Base-by-base conservation (phyloP, 2,797 vertebrate species). In the Cuniculus paca region DNA sequence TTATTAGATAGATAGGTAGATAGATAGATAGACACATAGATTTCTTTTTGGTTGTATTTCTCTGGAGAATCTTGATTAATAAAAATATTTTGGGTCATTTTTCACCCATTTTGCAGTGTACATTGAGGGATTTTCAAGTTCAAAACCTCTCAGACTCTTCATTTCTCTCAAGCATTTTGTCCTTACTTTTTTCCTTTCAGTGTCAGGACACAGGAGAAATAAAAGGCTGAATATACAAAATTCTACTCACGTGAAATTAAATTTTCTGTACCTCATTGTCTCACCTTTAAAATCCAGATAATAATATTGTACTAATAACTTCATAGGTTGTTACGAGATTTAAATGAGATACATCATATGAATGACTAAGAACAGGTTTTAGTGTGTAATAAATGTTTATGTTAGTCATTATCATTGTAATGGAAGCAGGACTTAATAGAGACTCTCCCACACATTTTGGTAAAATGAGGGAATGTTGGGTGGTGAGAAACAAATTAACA, bases 231-330 rank as follows among this genome's bases (percentile, higher is more conserved):
- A 17, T 79, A 22, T 93, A 54, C 5, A 50, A 87, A 52, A 78
- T 88, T 91, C 42, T 78, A 88, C 14, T 24, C 28, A 83, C 11
- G 19, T 31, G 17, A 83, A 50, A 39, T 77, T 83, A 85, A 34
- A 52, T 88, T 84, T 90, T 83, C 65, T 93, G n/a, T 28, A 20
- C 3, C 20, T 83, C 17, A 24, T 54, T 70, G 17, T 61, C 5
- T 84, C 54, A 74, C 48, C 78, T 88, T 89, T 92, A 85, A 86
- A 95, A 85, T 45, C 68, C 28, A 86, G 14, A 50, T 50, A 91
- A 48, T 39, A 58, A 72, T 39, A 54, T 26, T 17, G 42, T 34
- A 63, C 22, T 60, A 60, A 48, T 50, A 45, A 63, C 17, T 14
- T 74, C 39, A 36, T 28, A 42, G 22, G 14, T 39, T 63, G 22